Evolutionary conservation across 1,140 invertebrate genomes (phyloP), one percentile per base, ranked within the genome.

Genomic region (Belonocnema kinseyi): DNA sequence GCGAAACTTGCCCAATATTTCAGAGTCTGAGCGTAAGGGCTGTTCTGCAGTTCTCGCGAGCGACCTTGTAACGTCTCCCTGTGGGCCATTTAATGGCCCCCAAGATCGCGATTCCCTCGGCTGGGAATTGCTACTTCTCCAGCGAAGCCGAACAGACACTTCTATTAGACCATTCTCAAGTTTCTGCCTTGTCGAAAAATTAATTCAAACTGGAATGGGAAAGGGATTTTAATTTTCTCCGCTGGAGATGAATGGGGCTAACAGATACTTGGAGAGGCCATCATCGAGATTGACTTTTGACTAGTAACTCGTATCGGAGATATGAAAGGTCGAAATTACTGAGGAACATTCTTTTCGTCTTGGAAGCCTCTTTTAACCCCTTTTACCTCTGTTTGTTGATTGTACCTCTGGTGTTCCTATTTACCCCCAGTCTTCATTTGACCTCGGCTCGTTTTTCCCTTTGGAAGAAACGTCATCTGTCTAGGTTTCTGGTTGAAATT

Each of bases 1-100:
- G 79, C 82, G 82, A 88, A 91, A 91, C 86, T 90, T 91, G 51
- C 83, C 78, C 88, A 79, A 90, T 91, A 91, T 89, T 90, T 91
- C 81, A 90, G 80, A 79, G 85, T 80, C 72, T 80, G 82, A 80
- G 61, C 70, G 81, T 50, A 54, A 51, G 56, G 52, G 75, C 50
- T 21, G 33, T 79, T 66, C 75, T 81, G 54, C 81, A 80, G 80
- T 80, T 77, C 80, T 80, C 79, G 58, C 72, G 66, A 72, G 81
- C 78, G 83, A 81, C 75, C 83, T 83, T 82, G 80, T 82, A 72
- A 87, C 83, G 87, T 81, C 82, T 82, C 80, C 81, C 81, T 53
- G 50, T 83, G 73, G 85, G 74, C 81, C 83, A 77, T 85, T 88
- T 86, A 87, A 85, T 84, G 83, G 86, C 83, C 85, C 73, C 74